Evolutionary conservation across 2,113 vertebrate species (phyloP), one percentile per base, ranked within the genome.

Genomic region (Rhinolophus sinicus): DNA sequence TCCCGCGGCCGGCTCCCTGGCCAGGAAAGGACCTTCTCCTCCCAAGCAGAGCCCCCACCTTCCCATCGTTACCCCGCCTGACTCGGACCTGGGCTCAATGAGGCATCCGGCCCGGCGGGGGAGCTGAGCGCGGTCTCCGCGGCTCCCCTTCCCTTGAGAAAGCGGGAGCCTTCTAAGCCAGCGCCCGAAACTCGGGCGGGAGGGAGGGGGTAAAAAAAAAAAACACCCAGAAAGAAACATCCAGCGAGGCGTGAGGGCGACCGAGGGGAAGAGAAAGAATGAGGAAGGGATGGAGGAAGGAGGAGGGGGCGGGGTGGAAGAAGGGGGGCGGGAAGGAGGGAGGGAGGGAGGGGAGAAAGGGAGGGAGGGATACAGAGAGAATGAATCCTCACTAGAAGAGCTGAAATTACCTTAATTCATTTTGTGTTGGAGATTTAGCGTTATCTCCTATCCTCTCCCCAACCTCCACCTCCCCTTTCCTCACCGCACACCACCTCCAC

Each of bases 321-420:
- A 65, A 88, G 93, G 88, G 76, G 84, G 50, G 77, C 40, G 75
- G n/a, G 85, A 89, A 60, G 38, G 94, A 92, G 96, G 93, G 72
- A 60, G 96, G 93, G 72, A 60, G 88, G 70, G 69, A 50, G 73
- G 84, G 52, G 52, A 76, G 58, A 47, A 82, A 81, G 64, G 24
- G 94, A 91, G 93, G 91, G 85, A 96, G 88, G 73, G 93, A 93
- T 64, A 80, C 86, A 35, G 67, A 85, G 88, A 97, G 96, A 96
- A 97, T 96, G 97, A 97, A 96, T 96, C 93, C 93, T 97, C 94
- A 96, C 97, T 96, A 95, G 97, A 96, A 98, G 97, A 98, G 98
- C 98, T 97, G 97, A 97, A 98, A 98, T 96, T 97, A 97, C 98
- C 97, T 98, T 98, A 97, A 98, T 90, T 97, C 98, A 98, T 97